Base-by-base conservation (phyloP, 2,888 invertebrate species). In the Cordilura impudica region DNA sequence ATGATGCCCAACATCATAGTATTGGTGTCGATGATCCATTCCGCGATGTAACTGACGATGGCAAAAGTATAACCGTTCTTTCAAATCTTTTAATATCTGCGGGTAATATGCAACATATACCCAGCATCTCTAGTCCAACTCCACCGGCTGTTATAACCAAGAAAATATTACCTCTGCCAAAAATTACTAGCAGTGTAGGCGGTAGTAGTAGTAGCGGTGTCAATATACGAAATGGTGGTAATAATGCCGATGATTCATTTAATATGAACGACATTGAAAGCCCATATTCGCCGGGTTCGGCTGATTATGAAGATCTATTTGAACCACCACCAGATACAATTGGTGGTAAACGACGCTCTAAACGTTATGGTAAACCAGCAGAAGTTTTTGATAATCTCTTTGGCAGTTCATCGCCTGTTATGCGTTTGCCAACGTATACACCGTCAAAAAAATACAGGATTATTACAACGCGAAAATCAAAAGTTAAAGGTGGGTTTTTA, bases 241-340 rank as follows among this genome's bases (percentile, higher is more conserved):
- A 79, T 26, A 79, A 79, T 45, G 79, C 74, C 10, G 94, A 94
- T 83, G 91, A 92, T 56, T 83, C 86, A 8, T 92, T 92, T 82
- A 82, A 81, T 58, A 81, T 84, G 7, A 92, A 93, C 89, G 95
- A 95, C 12, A 93, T 94, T 87, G 94, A 94, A 83, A 96, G 96
- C 19, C 97, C 97, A 0, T 96, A 97, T 90, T 96, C 96, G 58
- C 96, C 96, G 0, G 96, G 95, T 53, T 95, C 96, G n/a, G 95
- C 94, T 84, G 95, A 96, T 89, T 96, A 95, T 87, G 96, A 96
- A 84, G 96, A 96, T 88, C 91, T 96, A 81, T 96, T 96, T 90
- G 94, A 95, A 89, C 96, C 96, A 61, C 96, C 95, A 10, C 85
- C 86, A 69, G 89, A 89, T 58, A 81, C 76, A 21, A 84, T 79